These are phyloP conservation scores for Mythimna vitellina DNA, from an alignment of 2,888 invertebrate genomes.

Conservation along the genomic window DNA sequence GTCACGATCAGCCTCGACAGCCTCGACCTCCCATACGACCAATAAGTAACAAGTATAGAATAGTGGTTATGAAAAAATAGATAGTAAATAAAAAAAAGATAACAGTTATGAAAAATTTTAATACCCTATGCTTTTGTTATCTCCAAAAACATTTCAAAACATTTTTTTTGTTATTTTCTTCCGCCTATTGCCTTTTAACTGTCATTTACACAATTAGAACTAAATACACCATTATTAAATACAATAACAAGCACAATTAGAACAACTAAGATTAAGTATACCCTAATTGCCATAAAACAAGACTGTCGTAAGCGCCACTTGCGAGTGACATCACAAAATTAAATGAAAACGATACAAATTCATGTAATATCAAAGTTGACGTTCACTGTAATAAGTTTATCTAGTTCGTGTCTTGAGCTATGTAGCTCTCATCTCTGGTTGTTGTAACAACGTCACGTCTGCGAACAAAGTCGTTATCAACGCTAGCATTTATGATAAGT, in stretches of 20 bases:
- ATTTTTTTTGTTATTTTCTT: too few species aligned
- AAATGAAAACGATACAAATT: conserved; percentile 43
- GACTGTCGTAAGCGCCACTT: neutral
- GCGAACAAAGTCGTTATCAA: conserved; percentile 67
- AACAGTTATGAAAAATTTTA: too few species aligned
- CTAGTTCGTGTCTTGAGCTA: conserved; percentile 44
- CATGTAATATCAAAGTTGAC: conserved; percentile 39
- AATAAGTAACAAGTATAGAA: too few species aligned
- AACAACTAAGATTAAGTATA: neutral
- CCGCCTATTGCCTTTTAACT: too few species aligned
- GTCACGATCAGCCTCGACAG: too few species aligned
- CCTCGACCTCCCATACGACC: too few species aligned
- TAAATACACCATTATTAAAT: neutral
- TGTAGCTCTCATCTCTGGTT: conserved; percentile 36
- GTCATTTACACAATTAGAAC: too few species aligned
- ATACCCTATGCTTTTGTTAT: too few species aligned
- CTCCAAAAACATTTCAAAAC: too few species aligned
- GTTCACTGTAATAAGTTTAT: conserved; percentile 41
- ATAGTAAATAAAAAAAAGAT: too few species aligned
- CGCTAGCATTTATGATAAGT: conserved; percentile 48
- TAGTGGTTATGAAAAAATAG: too few species aligned
- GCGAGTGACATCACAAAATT: neutral
- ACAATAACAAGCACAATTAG: conserved; percentile 8
- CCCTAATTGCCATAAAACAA: neutral
- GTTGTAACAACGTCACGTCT: conserved; percentile 60